Conservation (phyloP, 1,140 invertebrate genomes). For the Magallana ariakensis region DNA sequence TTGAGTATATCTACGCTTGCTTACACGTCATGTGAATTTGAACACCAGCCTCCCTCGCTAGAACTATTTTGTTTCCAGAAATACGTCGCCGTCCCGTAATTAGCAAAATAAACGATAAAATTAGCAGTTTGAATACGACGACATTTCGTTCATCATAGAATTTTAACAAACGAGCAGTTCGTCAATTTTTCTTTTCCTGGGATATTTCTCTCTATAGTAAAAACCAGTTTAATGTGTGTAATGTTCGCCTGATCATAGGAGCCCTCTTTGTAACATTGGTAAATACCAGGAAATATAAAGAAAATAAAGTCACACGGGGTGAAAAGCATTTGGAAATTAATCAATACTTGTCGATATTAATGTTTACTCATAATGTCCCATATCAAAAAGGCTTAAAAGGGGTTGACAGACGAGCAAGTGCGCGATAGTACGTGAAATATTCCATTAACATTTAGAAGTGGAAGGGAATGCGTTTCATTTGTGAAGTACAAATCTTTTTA, state of each 20-base stretch:
- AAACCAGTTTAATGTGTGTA: not conserved
- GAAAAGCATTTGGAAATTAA: not conserved
- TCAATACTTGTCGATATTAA: slow-evolving; percentile 20
- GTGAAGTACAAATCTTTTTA: slow-evolving; percentile 15
- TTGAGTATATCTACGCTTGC: no score
- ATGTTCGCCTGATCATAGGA: not conserved
- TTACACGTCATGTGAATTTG: no score
- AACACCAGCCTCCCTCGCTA: no score
- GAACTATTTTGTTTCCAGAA: no score
- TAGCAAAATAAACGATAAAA: no score
- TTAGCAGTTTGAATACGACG: no score
- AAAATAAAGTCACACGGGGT: not conserved
- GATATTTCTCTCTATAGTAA: no score
- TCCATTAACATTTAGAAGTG: slow-evolving; percentile 21
- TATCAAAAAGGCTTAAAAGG: slow-evolving; percentile 25
- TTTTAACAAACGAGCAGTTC: no score
- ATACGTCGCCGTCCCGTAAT: no score
- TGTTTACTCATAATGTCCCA: slow-evolving; percentile 14
- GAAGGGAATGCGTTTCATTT: not conserved
- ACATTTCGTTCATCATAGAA: no score
- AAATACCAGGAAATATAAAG: not conserved
- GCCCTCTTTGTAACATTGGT: not conserved
- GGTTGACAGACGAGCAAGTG: not conserved
- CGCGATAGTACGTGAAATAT: slow-evolving; percentile 27
- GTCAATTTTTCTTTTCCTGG: no score